These are phyloP conservation scores for Porites rus DNA, from an alignment of 92 coral and sea anemone genomes.

Conservation along the genomic window DNA sequence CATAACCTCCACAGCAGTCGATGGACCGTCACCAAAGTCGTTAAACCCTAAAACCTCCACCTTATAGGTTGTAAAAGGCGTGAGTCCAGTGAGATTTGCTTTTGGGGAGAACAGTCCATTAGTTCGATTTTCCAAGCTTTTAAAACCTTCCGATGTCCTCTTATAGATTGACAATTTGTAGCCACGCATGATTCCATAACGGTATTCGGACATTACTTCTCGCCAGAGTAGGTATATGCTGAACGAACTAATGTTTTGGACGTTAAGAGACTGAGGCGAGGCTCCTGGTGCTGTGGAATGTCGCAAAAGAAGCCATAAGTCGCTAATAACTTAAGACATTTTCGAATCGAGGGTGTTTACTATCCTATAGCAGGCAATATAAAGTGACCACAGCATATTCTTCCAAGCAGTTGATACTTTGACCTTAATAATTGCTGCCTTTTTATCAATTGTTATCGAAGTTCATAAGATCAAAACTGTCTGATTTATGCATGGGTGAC, in stretches of 20 bases:
- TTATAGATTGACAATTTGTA: conserved; percentile 59
- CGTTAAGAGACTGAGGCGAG: conserved; percentile 43
- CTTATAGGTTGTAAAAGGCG: conserved; percentile 53
- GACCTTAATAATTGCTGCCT: too few species aligned
- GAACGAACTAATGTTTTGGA: conserved; percentile 54
- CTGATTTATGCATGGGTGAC: too few species aligned
- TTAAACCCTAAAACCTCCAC: conserved; percentile 63
- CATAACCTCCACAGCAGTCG: not conserved
- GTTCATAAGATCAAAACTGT: too few species aligned
- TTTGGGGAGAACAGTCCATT: not conserved
- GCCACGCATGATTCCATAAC: conserved; percentile 71
- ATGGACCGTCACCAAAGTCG: conserved; percentile 64
- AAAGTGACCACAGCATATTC: too few species aligned
- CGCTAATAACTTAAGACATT: too few species aligned
- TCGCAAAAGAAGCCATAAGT: not conserved
- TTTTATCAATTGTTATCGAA: too few species aligned
- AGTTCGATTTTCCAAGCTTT: conserved; percentile 12
- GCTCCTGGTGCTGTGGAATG: conserved; percentile 62
- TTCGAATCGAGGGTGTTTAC: too few species aligned
- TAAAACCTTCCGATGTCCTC: not conserved
- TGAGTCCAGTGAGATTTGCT: conserved; percentile 45
- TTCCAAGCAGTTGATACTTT: too few species aligned
- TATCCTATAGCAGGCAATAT: too few species aligned
- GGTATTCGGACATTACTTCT: conserved; percentile 39
- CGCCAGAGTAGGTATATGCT: conserved; percentile 66